Conservation (phyloP, 2,113 vertebrate genomes). For the Manacus vitellinus region DNA sequence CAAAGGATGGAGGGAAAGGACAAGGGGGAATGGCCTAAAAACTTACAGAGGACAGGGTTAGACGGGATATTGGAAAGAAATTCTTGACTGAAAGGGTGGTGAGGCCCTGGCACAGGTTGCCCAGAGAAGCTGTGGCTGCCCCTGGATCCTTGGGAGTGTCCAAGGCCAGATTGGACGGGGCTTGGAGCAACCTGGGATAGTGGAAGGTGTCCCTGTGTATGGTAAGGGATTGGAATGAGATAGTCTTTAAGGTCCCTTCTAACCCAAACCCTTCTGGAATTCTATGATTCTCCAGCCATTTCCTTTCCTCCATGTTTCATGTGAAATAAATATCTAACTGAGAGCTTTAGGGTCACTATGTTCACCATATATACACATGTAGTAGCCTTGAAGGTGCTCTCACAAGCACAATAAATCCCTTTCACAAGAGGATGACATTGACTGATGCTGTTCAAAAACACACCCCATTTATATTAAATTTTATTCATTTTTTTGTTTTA, state of each 20-base stretch:
- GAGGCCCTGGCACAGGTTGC: not conserved
- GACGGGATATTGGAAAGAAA: not conserved
- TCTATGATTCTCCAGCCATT: not conserved
- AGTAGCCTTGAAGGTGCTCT: not conserved
- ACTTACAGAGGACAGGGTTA: not conserved
- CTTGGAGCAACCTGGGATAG: not conserved
- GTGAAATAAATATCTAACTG: not conserved
- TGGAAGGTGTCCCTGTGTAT: not conserved
- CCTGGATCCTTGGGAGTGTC: not conserved
- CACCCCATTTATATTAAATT: not conserved
- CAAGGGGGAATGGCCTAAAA: accelerated
- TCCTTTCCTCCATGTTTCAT: not conserved
- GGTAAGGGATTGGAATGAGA: not conserved
- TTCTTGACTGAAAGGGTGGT: not conserved
- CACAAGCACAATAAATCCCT: not conserved
- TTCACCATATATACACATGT: too few relatives aligned
- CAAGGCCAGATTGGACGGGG: not conserved
- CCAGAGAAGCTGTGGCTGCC: not conserved
- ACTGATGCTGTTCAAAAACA: not conserved
- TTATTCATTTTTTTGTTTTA: not conserved
- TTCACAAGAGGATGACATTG: not conserved
- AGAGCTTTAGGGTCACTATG: not conserved
- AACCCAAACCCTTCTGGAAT: not conserved
- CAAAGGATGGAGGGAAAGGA: not conserved
- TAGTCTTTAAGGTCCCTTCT: not conserved